Percentiles rank a stretch among this genome's conserved stretches.
Conservation (phyloP, 2,797 vertebrate species). For the Semaprochilodus insignis region DNA sequence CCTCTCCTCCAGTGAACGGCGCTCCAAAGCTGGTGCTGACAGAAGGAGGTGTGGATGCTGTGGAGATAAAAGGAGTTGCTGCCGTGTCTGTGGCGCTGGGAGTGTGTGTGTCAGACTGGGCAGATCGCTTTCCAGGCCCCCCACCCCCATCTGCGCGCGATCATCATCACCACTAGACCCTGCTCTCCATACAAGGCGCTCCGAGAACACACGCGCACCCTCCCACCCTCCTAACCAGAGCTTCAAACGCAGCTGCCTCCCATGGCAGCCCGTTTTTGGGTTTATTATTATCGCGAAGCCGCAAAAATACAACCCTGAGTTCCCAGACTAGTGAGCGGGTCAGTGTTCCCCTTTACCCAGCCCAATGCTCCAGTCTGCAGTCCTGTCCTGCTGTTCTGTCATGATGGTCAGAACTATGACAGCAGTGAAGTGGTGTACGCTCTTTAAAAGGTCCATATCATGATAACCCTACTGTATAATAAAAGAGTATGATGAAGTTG, state of each 20-base stretch:
- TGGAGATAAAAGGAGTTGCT: constrained; percentile 55
- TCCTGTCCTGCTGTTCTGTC: too few species aligned
- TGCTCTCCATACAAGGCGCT: constrained; percentile 58
- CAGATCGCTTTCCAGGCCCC: constrained; percentile 63
- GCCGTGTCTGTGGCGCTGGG: constrained; percentile 38
- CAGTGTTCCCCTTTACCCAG: background rate
- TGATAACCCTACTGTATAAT: too few species aligned
- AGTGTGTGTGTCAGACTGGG: constrained; percentile 57
- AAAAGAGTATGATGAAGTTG: too few species aligned
- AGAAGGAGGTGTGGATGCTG: constrained; percentile 38
- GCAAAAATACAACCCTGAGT: background rate
- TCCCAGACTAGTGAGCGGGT: background rate
- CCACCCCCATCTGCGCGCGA: constrained; percentile 47
- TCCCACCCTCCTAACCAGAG: constrained; percentile 12
- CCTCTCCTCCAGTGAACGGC: constrained; percentile 36
- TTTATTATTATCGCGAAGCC: background rate
- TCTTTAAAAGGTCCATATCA: too few species aligned
- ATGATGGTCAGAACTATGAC: too few species aligned
- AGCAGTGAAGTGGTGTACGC: too few species aligned
- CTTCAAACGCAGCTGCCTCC: background rate
- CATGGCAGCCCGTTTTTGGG: background rate
- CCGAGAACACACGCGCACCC: background rate
- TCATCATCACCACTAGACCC: constrained; percentile 46
- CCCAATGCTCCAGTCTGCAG: background rate
- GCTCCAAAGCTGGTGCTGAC: constrained; percentile 49